phyloP scores from a whole-genome alignment of 2,113 vertebrate genomes.

The Sylvia atricapilla region DNA sequence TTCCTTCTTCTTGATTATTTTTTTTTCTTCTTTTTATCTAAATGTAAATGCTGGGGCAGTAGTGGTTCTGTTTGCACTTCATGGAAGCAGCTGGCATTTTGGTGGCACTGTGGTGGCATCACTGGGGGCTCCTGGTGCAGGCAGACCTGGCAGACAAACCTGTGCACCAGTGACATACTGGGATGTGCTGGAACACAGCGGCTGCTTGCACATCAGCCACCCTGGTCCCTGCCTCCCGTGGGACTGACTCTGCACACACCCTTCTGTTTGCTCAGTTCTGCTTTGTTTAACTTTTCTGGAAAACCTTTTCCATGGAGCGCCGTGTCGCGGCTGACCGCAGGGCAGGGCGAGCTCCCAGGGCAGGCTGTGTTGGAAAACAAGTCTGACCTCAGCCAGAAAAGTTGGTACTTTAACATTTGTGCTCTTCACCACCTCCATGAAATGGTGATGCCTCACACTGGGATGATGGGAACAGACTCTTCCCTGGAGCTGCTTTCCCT shows the following conservation, averaged over 20 bases:
- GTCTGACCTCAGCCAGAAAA: not conserved
- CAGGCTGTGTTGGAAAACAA: not conserved
- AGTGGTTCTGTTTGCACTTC: not conserved
- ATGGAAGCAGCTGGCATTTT: not conserved
- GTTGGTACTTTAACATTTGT: not conserved
- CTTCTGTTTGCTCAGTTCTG: constrained; percentile 15
- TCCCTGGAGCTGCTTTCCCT: not conserved
- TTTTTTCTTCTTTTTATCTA: not conserved
- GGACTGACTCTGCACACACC: not conserved
- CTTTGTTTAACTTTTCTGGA: constrained; percentile 4
- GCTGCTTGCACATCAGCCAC: not conserved
- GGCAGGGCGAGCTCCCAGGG: constrained; percentile 17
- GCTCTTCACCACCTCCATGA: not conserved
- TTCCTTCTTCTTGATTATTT: not conserved
- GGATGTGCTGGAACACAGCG: not conserved
- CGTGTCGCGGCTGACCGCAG: rapidly evolving
- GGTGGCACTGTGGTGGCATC: not conserved
- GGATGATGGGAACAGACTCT: not conserved
- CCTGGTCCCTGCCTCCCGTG: not conserved
- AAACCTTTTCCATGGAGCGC: not conserved
- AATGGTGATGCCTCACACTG: not conserved
- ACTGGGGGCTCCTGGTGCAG: rapidly evolving
- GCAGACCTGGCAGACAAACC: not conserved
- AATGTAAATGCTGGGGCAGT: not conserved
- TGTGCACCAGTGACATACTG: rapidly evolving